Conservation (phyloP, 2,888 invertebrate genomes). For the Amiota minor region DNA sequence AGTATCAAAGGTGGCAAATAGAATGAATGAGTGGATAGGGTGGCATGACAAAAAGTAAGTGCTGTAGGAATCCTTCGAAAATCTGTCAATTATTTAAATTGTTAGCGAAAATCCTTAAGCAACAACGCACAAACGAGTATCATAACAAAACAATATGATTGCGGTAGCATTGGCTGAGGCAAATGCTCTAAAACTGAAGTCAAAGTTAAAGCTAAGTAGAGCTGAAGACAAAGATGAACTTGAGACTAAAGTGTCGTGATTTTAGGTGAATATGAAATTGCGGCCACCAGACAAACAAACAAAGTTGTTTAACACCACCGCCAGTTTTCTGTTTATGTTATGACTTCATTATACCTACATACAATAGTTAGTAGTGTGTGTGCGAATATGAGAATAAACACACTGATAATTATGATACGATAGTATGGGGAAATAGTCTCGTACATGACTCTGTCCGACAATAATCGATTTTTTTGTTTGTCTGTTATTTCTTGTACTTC, state of each 20-base stretch:
- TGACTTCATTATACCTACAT: neutral
- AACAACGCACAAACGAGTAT: neutral
- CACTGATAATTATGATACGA: constrained; percentile 7
- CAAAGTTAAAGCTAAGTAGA: constrained; percentile 36
- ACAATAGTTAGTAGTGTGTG: neutral
- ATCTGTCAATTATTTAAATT: constrained; percentile 67
- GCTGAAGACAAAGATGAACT: constrained; percentile 9
- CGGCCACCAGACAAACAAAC: constrained; percentile 31
- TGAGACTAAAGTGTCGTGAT: no score
- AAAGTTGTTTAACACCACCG: neutral
- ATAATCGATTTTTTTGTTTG: no score
- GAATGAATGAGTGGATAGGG: neutral
- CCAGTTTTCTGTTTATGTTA: neutral
- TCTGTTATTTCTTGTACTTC: no score
- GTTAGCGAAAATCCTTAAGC: constrained; percentile 54
- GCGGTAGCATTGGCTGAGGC: constrained; percentile 9
- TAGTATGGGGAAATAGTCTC: neutral
- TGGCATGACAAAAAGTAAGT: neutral
- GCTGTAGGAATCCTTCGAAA: constrained; percentile 47
- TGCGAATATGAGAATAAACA: neutral
- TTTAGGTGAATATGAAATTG: neutral
- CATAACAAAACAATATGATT: neutral
- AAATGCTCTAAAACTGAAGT: neutral
- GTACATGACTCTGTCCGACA: no score
- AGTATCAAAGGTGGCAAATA: neutral